phyloP scores from a whole-genome alignment of 2,113 vertebrate species.

The Pterocles gutturalis region DNA sequence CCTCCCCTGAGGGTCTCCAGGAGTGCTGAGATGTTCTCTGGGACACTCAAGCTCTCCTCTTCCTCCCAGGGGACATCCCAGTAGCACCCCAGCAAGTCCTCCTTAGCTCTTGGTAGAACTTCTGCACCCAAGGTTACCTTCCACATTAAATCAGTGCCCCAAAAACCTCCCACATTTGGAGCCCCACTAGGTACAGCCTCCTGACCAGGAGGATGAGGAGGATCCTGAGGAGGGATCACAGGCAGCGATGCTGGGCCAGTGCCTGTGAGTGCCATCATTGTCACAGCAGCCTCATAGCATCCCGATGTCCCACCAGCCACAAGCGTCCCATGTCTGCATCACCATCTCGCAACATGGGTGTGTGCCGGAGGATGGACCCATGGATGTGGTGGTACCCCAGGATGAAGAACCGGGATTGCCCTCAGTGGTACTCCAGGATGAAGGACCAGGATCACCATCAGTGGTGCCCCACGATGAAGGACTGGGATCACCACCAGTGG shows the following conservation, averaged over 20 bases:
- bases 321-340: rapidly evolving
- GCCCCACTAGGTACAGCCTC: not conserved
- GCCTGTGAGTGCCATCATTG: rapidly evolving
- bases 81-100: not conserved
- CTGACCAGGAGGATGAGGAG: not conserved
- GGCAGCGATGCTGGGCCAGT: rapidly evolving
- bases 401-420: too few relatives aligned
- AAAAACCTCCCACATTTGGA: not conserved
- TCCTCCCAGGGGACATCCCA: not conserved
- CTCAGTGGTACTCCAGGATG: too few relatives aligned
- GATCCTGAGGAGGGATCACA: rapidly evolving
- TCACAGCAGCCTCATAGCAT: not conserved
- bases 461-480: too few relatives aligned
- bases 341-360: rapidly evolving
- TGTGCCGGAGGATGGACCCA: rapidly evolving
- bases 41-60: not conserved
- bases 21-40: rapidly evolving
- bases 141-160: rapidly evolving
- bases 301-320: too few relatives aligned
- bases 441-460: too few relatives aligned
- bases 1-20: not conserved
- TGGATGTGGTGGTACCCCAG: rapidly evolving
- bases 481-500: too few relatives aligned
- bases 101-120: not conserved
- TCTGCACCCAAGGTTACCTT: not conserved